phyloP scores from a whole-genome alignment of 2,797 vertebrate species.

The Nyctalus aviator region DNA sequence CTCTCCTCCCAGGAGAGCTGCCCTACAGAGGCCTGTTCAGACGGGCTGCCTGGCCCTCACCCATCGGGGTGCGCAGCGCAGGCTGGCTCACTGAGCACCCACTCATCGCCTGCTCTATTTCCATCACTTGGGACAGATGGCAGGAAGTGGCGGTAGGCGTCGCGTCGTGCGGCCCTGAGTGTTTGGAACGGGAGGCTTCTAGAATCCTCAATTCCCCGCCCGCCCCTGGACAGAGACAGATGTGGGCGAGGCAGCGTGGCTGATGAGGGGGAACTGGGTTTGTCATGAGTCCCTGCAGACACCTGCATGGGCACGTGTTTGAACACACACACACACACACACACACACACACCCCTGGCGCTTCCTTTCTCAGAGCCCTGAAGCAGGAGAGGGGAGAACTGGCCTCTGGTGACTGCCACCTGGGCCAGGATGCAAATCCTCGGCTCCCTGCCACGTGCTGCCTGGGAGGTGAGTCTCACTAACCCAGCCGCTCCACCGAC shows the following conservation, averaged over 20 bases:
- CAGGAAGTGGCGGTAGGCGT: slow-evolving; percentile 74
- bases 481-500: neutral
- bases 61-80: neutral
- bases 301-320: accelerated
- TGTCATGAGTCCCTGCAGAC: neutral
- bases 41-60: neutral
- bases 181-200: neutral
- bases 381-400: neutral
- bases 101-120: slow-evolving; percentile 57
- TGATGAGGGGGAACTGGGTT: neutral
- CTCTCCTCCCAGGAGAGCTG: too few relatives aligned
- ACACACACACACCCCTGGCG: too few relatives aligned
- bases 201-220: neutral
- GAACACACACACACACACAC: accelerated
- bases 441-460: neutral
- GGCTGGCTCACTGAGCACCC: slow-evolving; percentile 7
- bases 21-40: neutral
- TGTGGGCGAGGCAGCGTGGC: neutral
- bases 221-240: neutral
- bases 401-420: neutral
- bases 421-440: neutral
- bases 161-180: slow-evolving; percentile 12
- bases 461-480: neutral
- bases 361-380: neutral
- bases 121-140: slow-evolving; percentile 73